A percentile compares a stretch with the other conserved stretches of the same genome.
These are phyloP conservation scores for Gila orcuttii DNA, from an alignment of 2,113 vertebrate species.

Conservation along the genomic window DNA sequence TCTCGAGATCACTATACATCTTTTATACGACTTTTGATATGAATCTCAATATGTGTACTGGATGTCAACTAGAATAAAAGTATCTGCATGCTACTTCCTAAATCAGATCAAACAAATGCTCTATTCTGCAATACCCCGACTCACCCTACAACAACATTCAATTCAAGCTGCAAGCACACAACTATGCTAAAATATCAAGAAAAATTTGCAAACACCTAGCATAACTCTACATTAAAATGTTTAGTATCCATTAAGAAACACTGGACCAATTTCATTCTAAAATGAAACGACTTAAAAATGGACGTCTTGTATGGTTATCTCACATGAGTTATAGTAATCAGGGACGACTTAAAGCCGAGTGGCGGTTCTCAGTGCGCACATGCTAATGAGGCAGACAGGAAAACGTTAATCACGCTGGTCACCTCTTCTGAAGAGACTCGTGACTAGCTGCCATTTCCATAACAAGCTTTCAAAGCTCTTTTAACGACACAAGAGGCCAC, in stretches of 20 bases:
- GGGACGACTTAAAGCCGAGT: not conserved
- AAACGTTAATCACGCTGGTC: conserved; percentile 63
- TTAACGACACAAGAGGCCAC: conserved; percentile 68
- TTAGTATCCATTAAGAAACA: not conserved
- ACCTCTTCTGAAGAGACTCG: conserved; percentile 61
- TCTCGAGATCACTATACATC: too few species aligned
- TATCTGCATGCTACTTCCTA: not conserved
- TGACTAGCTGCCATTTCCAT: conserved; percentile 72
- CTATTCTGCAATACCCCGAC: too few species aligned
- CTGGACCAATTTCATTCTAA: not conserved
- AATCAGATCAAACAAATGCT: not conserved
- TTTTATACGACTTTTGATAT: not conserved
- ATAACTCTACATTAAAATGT: not conserved
- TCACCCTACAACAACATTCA: not conserved
- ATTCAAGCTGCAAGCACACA: not conserved
- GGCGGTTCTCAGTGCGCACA: not conserved
- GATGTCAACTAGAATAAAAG: not conserved
- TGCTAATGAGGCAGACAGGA: conserved; percentile 40
- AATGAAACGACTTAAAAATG: not conserved
- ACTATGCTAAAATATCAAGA: not conserved
- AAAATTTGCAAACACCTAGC: too few species aligned
- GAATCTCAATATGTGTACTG: not conserved
- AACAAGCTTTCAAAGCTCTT: conserved; percentile 75
- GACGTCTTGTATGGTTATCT: not conserved
- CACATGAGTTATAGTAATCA: not conserved